Percentiles rank a stretch among this genome's conserved stretches.
Evolutionary conservation across 2,113 vertebrate genomes (phyloP).

Genomic region (Herpailurus yagouaroundi): DNA sequence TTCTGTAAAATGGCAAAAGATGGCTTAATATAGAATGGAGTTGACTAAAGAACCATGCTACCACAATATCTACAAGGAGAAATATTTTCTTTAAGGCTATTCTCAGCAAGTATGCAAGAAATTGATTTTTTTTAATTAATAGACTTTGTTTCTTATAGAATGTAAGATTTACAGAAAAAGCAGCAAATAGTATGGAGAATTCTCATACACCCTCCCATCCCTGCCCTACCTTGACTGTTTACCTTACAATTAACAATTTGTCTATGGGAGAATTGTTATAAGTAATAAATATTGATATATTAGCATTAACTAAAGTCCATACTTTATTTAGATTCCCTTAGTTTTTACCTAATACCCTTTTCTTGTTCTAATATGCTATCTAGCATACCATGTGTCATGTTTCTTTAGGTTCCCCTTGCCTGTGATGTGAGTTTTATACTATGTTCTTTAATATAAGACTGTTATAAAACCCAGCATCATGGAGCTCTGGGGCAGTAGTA

Average conservation of each 20-base stretch:
- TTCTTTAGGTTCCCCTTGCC: not conserved
- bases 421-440: not conserved
- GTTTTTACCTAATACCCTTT: not conserved
- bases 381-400: not conserved
- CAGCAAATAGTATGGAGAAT: not conserved
- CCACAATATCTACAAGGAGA: not conserved
- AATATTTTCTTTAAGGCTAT: not conserved
- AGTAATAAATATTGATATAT: not conserved
- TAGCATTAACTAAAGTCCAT: not conserved
- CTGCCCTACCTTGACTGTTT: not conserved
- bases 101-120: not conserved
- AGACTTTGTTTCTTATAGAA: not conserved
- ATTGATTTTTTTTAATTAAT: not conserved
- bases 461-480: not conserved
- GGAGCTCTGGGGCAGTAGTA: not conserved
- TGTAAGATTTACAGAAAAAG: not conserved
- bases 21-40: not conserved
- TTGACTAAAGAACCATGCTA: not conserved
- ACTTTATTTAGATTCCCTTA: not conserved
- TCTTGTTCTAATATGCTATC: not conserved
- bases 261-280: not conserved
- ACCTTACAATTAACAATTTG: not conserved
- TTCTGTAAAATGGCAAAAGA: not conserved
- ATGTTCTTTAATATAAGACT: not conserved
- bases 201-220: too few relatives aligned